Conservation (phyloP, 2,888 invertebrate genomes). For the Nemotelus nigrinus region DNA sequence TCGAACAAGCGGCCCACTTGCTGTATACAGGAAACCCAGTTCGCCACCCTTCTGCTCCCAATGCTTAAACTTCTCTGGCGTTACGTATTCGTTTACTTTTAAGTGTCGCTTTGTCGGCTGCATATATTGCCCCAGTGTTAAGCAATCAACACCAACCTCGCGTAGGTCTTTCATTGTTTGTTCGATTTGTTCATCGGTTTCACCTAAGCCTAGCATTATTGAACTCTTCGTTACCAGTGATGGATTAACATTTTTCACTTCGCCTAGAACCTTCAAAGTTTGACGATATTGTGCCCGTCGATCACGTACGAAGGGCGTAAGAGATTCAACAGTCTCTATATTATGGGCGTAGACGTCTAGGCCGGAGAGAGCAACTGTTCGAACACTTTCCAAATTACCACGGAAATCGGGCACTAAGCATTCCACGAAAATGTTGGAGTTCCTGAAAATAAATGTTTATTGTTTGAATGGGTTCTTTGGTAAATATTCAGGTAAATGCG, state of each 20-base stretch:
- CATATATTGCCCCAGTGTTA: slow-evolving; percentile 99
- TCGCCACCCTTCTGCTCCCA: slow-evolving; percentile 86
- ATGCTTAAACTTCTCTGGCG: slow-evolving; percentile 88
- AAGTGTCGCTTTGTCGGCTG: slow-evolving; percentile 97
- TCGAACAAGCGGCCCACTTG: slow-evolving; percentile 95
- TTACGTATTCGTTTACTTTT: slow-evolving; percentile 95
- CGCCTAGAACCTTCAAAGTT: slow-evolving; percentile 82
- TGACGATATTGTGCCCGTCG: slow-evolving; percentile 92
- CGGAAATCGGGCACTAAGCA: slow-evolving; percentile 97
- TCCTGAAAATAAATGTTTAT: slow-evolving; percentile 66
- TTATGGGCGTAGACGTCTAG: slow-evolving; percentile 99
- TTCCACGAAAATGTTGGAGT: slow-evolving; percentile 89
- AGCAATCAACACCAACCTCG: slow-evolving; percentile 86
- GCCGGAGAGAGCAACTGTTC: slow-evolving; percentile 79
- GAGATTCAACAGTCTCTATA: slow-evolving; percentile 92
- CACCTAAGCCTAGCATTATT: slow-evolving; percentile 96
- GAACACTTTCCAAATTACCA: slow-evolving; percentile 80
- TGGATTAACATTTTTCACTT: slow-evolving; percentile 83
- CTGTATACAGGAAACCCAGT: slow-evolving; percentile 94
- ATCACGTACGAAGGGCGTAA: slow-evolving; percentile 93
- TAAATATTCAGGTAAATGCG: too few species aligned
- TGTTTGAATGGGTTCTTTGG: slow-evolving; percentile 8
- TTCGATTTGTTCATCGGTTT: slow-evolving; percentile 86
- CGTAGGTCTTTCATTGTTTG: slow-evolving; percentile 89
- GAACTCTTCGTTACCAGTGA: slow-evolving; percentile 95